These are phyloP conservation scores for Xenopus laevis DNA, from an alignment of 2,113 vertebrate species.

Conservation along the genomic window DNA sequence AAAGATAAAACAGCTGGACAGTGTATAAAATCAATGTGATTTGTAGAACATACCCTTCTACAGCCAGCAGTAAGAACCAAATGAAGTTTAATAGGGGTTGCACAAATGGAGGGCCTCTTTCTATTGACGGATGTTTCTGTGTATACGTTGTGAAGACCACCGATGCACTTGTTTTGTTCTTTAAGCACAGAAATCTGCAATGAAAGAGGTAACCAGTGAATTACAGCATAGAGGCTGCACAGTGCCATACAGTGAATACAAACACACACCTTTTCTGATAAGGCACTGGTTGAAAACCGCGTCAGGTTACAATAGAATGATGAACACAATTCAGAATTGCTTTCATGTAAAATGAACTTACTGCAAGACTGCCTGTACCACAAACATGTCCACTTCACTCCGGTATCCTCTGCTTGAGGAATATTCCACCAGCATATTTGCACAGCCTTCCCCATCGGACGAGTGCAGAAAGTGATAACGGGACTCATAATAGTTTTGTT, in stretches of 20 bases:
- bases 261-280: too few relatives aligned
- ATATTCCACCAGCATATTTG: slow-evolving; percentile 96
- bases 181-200: slow-evolving; percentile 93
- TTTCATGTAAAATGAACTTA: slow-evolving; percentile 66
- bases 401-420: slow-evolving; percentile 84
- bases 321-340: too few relatives aligned
- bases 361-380: slow-evolving; percentile 97
- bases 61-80: slow-evolving; percentile 94
- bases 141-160: slow-evolving; percentile 96
- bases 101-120: slow-evolving; percentile 88
- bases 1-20: too few relatives aligned
- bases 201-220: background rate
- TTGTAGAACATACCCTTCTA: slow-evolving; percentile 79
- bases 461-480: slow-evolving; percentile 98
- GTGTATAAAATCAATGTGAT: too few relatives aligned
- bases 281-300: too few relatives aligned
- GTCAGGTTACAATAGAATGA: too few relatives aligned
- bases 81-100: slow-evolving; percentile 97
- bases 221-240: too few relatives aligned
- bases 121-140: slow-evolving; percentile 95
- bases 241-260: too few relatives aligned
- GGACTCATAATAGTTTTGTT: slow-evolving; percentile 98
- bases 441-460: slow-evolving; percentile 90
- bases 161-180: slow-evolving; percentile 90
- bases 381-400: slow-evolving; percentile 97